Base-by-base conservation (phyloP, 2,113 vertebrate genomes). In the Sebastes schlegelii region DNA sequence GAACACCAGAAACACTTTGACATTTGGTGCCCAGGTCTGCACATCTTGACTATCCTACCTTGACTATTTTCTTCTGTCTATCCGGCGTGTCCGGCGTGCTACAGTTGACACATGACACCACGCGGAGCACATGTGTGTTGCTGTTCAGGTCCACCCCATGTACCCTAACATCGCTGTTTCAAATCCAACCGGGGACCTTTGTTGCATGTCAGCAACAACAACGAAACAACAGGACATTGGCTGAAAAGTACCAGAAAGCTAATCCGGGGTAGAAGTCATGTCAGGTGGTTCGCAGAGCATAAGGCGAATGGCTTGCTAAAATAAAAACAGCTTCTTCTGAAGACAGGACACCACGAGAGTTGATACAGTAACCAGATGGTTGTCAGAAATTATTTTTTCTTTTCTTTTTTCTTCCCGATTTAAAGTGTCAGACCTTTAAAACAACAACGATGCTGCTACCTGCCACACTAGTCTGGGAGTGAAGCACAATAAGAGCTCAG, bases 1-100 rank as follows among this genome's bases (percentile, higher is more conserved):
- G 57, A 74, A 43, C 68, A 43, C 34, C 67, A 54, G 10, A 68
- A 21, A 55, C 34, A 55, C 51, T n/a, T n/a, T 57, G 34, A 57
- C 52, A 58, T 57, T 21, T 23, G 19, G 40, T 6, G 0, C 19
- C 13, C 21, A 51, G 26, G 58, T 63, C 5, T 40, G 10, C 16
- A 40, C 16, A 49, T 62, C 10, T 40, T 40, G 6, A 48, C 46
- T 9, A 8, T 19, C 16, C 14, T 21, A 5, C 42, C 9, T 3
- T 14, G 11, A 60, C 42, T 46, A 12, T 12, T 60, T 11, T n/a
- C 14, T 42, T 54, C 3, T 57, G 17, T 55, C 19, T 12, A 11
- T 43, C 40, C 6, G 11, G 5, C n/a, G 6, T 34, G 60, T 42
- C 26, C 34, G 34, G 67, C 14, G 52, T 70, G 67, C 9, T 17